phyloP scores from a whole-genome alignment of 2,797 vertebrate species.

The Gymnothorax javanicus region DNA sequence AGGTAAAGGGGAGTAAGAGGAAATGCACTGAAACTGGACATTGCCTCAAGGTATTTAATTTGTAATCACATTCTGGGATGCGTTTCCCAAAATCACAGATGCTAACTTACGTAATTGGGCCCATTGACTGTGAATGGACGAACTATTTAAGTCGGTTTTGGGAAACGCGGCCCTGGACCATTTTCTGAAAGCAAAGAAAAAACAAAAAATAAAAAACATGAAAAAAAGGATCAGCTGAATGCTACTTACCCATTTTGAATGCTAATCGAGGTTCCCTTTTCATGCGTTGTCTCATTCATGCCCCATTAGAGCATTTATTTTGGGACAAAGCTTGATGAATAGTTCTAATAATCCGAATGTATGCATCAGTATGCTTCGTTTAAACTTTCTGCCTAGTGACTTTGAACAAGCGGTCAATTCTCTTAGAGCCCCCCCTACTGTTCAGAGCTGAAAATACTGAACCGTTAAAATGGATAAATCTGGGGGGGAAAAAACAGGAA shows the following conservation, averaged over 20 bases:
- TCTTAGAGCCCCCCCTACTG: slow-evolving; percentile 45
- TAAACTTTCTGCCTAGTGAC: neutral
- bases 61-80: neutral
- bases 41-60: neutral
- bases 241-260: neutral
- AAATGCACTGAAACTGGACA: neutral
- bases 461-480: neutral
- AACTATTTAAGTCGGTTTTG: too few species aligned
- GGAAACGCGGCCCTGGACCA: too few species aligned
- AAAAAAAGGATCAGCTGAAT: slow-evolving; percentile 49
- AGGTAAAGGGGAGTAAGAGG: slow-evolving; percentile 48
- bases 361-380: neutral
- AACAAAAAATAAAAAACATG: slow-evolving; percentile 56
- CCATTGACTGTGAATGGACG: too few species aligned
- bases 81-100: too few species aligned
- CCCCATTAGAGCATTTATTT: neutral
- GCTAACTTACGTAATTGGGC: too few species aligned
- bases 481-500: neutral
- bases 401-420: slow-evolving; percentile 11
- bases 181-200: slow-evolving; percentile 64
- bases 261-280: neutral
- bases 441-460: slow-evolving; percentile 26
- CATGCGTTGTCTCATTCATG: neutral
- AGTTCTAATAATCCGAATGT: neutral
- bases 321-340: neutral